Conservation (phyloP, 1,140 invertebrate species). For the Formica selysi region DNA sequence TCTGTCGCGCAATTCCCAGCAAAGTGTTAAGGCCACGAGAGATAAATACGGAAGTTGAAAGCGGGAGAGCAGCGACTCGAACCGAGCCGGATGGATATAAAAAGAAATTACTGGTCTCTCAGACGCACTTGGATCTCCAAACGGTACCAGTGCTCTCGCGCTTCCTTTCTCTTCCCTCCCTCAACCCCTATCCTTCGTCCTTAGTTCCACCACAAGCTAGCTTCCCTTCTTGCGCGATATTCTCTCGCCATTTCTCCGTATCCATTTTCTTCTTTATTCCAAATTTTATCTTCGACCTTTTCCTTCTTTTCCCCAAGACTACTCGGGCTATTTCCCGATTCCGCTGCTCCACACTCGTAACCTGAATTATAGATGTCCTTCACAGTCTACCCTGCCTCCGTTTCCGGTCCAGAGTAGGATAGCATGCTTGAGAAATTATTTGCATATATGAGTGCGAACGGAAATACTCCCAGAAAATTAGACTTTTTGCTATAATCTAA, state of each 20-base stretch:
- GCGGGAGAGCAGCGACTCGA: conserved; percentile 60
- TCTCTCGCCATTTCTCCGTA: conserved; percentile 31
- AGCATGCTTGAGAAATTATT: conserved; percentile 25
- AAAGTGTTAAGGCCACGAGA: conserved; percentile 38
- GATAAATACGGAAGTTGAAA: conserved; percentile 67
- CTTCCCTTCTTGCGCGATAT: conserved; percentile 44
- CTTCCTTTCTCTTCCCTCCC: conserved; percentile 6
- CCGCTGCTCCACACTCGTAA: conserved; percentile 62
- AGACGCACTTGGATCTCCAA: conserved; percentile 69
- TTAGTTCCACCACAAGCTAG: conserved; percentile 9
- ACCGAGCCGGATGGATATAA: conserved; percentile 72
- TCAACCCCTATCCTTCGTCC: not conserved
- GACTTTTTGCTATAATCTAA: conserved; percentile 1
- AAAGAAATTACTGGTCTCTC: conserved; percentile 78
- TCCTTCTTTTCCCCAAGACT: conserved; percentile 54
- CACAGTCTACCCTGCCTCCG: conserved; percentile 44
- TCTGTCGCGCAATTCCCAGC: conserved; percentile 36
- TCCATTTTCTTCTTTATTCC: conserved; percentile 51
- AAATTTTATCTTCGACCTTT: conserved; percentile 47
- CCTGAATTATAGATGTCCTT: conserved; percentile 75
- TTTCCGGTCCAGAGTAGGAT: conserved; percentile 28
- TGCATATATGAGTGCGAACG: conserved; percentile 43
- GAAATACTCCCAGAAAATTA: conserved; percentile 28
- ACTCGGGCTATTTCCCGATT: conserved; percentile 69
- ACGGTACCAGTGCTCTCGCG: conserved; percentile 20